Conservation (phyloP, 2,113 vertebrate species). For the Hucho hucho region DNA sequence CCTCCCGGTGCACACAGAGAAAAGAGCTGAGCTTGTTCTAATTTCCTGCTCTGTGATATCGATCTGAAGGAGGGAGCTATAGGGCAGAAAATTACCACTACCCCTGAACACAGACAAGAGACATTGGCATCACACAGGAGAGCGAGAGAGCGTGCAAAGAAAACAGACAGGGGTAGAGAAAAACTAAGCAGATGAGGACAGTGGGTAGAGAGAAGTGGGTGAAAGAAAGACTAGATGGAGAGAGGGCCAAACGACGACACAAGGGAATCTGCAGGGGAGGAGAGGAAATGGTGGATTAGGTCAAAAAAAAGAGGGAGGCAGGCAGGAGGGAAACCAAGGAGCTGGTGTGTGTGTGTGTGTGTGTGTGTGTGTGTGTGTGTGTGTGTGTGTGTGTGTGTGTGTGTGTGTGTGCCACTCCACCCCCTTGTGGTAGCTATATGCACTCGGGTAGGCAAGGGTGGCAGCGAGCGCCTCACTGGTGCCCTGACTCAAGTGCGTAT, state of each 20-base stretch:
- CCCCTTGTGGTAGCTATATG: no score
- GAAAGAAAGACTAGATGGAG: neutral
- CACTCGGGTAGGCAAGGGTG: no score
- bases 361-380: no score
- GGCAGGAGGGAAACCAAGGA: neutral
- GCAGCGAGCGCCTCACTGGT: no score
- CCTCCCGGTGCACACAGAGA: neutral
- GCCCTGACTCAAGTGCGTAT: no score
- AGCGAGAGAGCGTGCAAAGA: no score
- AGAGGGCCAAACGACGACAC: constrained; percentile 6
- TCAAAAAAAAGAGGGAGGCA: constrained; percentile 10
- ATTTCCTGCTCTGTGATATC: constrained; percentile 61
- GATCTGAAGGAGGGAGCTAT: constrained; percentile 57
- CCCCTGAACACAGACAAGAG: neutral
- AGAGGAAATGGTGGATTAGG: constrained; percentile 13
- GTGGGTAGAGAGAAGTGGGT: no score
- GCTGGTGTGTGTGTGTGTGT: neutral
- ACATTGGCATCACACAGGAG: neutral
- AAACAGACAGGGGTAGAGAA: no score
- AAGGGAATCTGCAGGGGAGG: neutral
- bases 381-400: no score
- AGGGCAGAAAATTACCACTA: constrained; percentile 27
- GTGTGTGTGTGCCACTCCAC: no score
- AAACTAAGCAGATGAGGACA: no score
- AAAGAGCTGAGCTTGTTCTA: constrained; percentile 28